Conservation (phyloP, 1,140 invertebrate species). For the Rhagoletis zephyria region DNA sequence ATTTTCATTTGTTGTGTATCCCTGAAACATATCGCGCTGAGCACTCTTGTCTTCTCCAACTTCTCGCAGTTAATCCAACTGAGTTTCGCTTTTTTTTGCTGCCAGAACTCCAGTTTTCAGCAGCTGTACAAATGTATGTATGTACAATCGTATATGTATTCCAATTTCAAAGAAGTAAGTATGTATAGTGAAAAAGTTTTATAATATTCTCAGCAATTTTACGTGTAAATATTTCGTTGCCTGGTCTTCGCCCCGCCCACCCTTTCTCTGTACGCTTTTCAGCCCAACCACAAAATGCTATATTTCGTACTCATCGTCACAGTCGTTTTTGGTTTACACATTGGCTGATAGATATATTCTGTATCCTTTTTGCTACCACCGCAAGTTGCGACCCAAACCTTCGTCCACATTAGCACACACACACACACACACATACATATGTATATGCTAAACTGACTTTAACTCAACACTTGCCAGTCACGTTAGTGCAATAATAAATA, state of each 20-base stretch:
- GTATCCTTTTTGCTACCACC: conserved; percentile 5
- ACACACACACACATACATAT: not conserved
- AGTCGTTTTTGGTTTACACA: not conserved
- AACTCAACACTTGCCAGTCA: conserved; percentile 41
- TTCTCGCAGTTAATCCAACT: not conserved
- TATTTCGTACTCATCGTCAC: conserved; percentile 10
- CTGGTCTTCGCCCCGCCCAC: not conserved
- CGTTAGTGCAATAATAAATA: conserved; percentile 50
- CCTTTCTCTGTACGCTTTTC: not conserved
- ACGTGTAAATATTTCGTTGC: conserved; percentile 32
- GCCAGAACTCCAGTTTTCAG: not conserved
- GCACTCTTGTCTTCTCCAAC: too few relatives aligned
- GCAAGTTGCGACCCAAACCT: not conserved
- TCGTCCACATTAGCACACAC: not conserved
- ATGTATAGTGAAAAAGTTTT: conserved; percentile 34
- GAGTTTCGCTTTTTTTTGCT: not conserved
- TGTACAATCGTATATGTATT: not conserved
- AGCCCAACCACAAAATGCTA: not conserved
- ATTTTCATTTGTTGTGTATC: conserved; percentile 1
- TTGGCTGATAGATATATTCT: conserved; percentile 2
- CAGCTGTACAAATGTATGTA: not conserved
- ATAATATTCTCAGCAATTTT: conserved; percentile 37
- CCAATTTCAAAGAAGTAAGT: not conserved
- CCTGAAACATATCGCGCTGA: not conserved
- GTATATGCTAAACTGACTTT: conserved; percentile 6